A percentile compares a stretch with the other conserved stretches of the same genome.
phyloP scores from a whole-genome alignment of 1,140 invertebrate species.

The Helicorthomorpha holstii region DNA sequence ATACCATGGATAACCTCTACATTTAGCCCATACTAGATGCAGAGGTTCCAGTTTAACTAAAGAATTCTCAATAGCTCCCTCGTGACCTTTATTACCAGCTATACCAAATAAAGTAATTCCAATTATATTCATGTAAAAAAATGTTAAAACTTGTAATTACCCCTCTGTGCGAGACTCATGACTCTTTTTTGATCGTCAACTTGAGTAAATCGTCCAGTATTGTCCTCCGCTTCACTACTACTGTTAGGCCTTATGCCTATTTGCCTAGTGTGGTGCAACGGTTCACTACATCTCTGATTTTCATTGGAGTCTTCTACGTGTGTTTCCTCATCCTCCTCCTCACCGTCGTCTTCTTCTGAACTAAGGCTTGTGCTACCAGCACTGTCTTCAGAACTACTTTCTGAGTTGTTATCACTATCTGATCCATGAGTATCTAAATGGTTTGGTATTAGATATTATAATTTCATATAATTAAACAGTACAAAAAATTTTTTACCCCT shows the following conservation, averaged over 20 bases:
- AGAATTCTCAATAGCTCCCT: too few relatives aligned
- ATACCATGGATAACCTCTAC: conserved; percentile 91
- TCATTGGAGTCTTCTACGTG: conserved; percentile 3
- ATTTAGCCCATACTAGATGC: conserved; percentile 92
- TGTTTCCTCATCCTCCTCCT: conserved; percentile 12
- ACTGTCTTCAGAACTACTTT: conserved; percentile 5
- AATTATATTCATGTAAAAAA: too few relatives aligned
- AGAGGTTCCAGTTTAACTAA: conserved; percentile 56
- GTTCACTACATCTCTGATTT: neutral
- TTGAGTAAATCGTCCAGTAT: too few relatives aligned
- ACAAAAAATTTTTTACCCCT: conserved; percentile 18
- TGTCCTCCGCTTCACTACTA: neutral
- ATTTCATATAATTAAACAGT: neutral
- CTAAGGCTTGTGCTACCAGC: neutral
- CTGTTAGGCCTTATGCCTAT: too few relatives aligned
- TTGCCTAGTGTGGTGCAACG: neutral
- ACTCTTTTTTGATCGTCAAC: too few relatives aligned
- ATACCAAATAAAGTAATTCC: too few relatives aligned
- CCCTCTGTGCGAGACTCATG: too few relatives aligned
- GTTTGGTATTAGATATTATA: neutral
- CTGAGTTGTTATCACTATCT: conserved; percentile 11
- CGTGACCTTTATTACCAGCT: neutral
- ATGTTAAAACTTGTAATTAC: too few relatives aligned
- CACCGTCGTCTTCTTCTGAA: conserved; percentile 2
- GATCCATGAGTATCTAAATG: neutral